These are phyloP conservation scores for Clepsis dumicolana DNA, from an alignment of 2,888 invertebrate species.

Conservation along the genomic window DNA sequence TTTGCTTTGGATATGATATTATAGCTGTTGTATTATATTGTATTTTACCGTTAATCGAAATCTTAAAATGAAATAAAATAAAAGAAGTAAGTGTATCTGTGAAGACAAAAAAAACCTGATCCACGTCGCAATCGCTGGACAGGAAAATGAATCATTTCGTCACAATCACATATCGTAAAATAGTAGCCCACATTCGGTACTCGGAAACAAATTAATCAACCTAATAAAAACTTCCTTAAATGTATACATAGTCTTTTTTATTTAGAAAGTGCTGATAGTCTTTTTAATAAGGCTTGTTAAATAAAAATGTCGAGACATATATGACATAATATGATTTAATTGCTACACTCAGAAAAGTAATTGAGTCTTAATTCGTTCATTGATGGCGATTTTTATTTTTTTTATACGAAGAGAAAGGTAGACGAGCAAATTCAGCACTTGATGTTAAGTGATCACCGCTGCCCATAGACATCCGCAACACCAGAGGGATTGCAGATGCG, in stretches of 20 bases:
- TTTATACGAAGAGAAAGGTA: no score
- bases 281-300: background rate
- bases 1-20: background rate
- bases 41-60: no score
- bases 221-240: conserved; percentile 38
- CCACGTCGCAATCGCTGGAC: conserved; percentile 30
- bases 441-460: no score
- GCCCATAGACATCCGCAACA: no score
- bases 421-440: no score
- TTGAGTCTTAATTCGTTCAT: no score
- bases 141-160: conserved; percentile 38
- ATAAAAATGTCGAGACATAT: background rate
- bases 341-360: no score
- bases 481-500: no score
- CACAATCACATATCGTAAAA: conserved; percentile 35
- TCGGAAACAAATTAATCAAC: conserved; percentile 33
- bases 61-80: no score
- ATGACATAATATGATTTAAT: no score
- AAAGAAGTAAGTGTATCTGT: background rate
- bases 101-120: conserved; percentile 25
- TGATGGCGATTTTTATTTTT: no score
- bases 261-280: background rate
- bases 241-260: conserved; percentile 9
- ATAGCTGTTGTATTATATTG: background rate
- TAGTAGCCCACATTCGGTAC: conserved; percentile 35